These are phyloP conservation scores for Operophtera brumata DNA, from an alignment of 2,888 invertebrate genomes.

Conservation along the genomic window DNA sequence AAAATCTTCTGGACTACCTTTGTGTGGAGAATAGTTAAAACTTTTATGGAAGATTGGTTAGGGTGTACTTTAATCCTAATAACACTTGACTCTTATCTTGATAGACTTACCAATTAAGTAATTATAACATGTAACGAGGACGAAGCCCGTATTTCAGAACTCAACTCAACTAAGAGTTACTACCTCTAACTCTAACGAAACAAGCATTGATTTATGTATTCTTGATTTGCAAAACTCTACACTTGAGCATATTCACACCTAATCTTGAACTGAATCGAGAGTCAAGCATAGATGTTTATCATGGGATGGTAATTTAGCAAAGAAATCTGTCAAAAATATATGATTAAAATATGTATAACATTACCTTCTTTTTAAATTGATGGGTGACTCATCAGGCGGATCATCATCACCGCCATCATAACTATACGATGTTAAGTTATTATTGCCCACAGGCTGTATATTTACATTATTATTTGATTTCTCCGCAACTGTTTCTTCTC, in stretches of 20 bases:
- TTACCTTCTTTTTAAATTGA: constrained; percentile 80
- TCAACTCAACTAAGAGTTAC: no score
- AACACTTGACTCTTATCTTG: no score
- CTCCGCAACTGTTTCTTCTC: constrained; percentile 28
- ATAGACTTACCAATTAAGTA: not conserved
- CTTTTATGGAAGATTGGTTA: no score
- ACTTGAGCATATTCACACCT: no score
- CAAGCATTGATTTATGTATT: no score
- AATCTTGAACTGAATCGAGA: no score
- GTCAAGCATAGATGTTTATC: no score
- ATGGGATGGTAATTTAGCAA: no score
- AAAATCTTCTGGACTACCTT: not conserved
- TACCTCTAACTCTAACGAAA: no score
- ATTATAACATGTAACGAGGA: not conserved
- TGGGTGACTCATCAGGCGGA: constrained; percentile 74
- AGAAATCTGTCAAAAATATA: no score
- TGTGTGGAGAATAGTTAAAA: not conserved
- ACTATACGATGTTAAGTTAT: constrained; percentile 43
- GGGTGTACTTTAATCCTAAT: not conserved
- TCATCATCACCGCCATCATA: constrained; percentile 73
- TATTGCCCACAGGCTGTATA: constrained; percentile 38
- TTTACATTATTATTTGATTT: constrained; percentile 29
- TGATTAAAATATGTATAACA: not conserved
- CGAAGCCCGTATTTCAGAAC: not conserved
- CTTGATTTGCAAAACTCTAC: no score